A percentile compares a stretch with the other conserved stretches of the same genome.
Conservation (phyloP, 2,113 vertebrate species). For the Calidris pugnax region DNA sequence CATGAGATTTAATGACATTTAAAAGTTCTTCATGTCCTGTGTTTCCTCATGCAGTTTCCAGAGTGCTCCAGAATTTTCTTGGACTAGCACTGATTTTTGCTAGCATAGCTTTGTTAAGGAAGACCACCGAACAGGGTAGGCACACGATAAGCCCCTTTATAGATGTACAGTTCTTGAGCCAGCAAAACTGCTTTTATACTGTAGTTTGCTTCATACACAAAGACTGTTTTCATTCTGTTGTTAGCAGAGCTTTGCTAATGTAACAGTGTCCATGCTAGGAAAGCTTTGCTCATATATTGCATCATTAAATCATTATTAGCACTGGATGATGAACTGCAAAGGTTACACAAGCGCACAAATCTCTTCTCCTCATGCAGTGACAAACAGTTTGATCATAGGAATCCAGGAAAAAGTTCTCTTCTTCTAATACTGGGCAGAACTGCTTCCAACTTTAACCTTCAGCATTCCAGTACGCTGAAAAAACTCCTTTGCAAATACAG, state of each 20-base stretch:
- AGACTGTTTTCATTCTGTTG: not conserved
- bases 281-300: not conserved
- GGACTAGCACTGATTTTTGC: not conserved
- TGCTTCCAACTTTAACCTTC: not conserved
- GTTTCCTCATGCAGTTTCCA: not conserved
- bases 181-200: not conserved
- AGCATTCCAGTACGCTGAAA: not conserved
- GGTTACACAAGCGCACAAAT: not conserved
- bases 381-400: not conserved
- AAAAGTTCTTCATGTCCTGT: not conserved
- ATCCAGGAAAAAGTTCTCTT: not conserved
- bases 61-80: not conserved
- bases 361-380: not conserved
- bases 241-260: not conserved
- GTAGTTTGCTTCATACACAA: not conserved
- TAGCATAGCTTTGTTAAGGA: not conserved
- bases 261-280: not conserved
- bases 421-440: not conserved
- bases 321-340: not conserved
- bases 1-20: not conserved
- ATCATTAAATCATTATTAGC: not conserved
- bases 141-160: not conserved
- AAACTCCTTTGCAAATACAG: not conserved
- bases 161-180: not conserved
- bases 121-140: not conserved